These are phyloP conservation scores for Caenorhabditis zanzibari DNA, from an alignment of 2,888 invertebrate genomes.

Conservation along the genomic window DNA sequence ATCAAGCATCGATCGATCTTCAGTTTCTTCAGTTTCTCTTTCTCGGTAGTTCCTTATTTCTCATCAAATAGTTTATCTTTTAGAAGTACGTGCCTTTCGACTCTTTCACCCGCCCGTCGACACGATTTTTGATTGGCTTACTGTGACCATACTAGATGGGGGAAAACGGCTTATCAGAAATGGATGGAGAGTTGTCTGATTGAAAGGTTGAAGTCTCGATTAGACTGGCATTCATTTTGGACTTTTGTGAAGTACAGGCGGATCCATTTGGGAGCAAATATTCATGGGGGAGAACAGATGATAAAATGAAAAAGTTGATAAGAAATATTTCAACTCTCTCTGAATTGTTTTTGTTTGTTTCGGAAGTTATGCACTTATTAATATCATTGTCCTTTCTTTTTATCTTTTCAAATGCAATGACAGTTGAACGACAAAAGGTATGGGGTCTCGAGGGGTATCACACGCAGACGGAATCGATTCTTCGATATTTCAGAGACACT, in stretches of 20 bases:
- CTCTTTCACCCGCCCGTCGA: not conserved
- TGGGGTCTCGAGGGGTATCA: not conserved
- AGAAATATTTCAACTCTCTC: slow-evolving; percentile 8
- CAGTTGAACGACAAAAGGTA: slow-evolving; percentile 46
- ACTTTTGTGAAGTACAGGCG: slow-evolving; percentile 13
- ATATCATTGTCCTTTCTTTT: not conserved
- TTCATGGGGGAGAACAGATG: slow-evolving; percentile 9
- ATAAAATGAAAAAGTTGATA: slow-evolving; percentile 21
- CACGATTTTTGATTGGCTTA: slow-evolving; percentile 25
- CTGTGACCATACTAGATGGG: slow-evolving; percentile 22
- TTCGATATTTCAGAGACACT: slow-evolving; percentile 27
- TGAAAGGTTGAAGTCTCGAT: slow-evolving; percentile 15
- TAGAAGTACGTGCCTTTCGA: slow-evolving; percentile 29
- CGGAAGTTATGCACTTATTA: slow-evolving; percentile 1
- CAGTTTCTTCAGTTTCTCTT: slow-evolving; percentile 6
- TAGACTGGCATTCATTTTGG: slow-evolving; percentile 18
- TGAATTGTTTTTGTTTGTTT: slow-evolving; percentile 23
- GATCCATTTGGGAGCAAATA: slow-evolving; percentile 20
- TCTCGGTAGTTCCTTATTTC: slow-evolving; percentile 31
- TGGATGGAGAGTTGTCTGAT: not conserved
- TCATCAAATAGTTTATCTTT: slow-evolving; percentile 30
- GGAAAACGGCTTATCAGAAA: slow-evolving; percentile 5
- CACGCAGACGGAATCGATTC: not conserved
- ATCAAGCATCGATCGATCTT: slow-evolving; percentile 26
- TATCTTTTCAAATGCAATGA: slow-evolving; percentile 8